phyloP scores from a whole-genome alignment of 2,888 invertebrate species.

The Globia sparganii region DNA sequence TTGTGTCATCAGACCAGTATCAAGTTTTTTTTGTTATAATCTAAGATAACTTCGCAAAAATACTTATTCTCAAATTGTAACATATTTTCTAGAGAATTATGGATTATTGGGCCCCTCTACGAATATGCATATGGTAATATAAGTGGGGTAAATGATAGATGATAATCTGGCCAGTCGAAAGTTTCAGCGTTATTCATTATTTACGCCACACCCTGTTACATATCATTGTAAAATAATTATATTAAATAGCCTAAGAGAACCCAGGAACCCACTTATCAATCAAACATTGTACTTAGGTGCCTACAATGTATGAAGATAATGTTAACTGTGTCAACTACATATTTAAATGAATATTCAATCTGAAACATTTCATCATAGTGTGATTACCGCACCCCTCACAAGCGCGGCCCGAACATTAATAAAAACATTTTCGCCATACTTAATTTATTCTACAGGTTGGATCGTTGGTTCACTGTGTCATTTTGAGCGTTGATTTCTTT shows the following conservation, averaged over 20 bases:
- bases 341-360: slow-evolving; percentile 36
- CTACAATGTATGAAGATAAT: background rate
- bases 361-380: slow-evolving; percentile 18
- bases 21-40: too few relatives aligned
- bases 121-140: too few relatives aligned
- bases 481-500: background rate
- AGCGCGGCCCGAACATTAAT: background rate
- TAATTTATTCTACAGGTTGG: background rate
- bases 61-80: too few relatives aligned
- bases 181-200: too few relatives aligned
- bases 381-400: background rate
- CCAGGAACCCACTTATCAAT: too few relatives aligned
- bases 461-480: background rate
- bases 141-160: too few relatives aligned
- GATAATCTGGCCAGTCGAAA: too few relatives aligned
- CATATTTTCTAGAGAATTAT: too few relatives aligned
- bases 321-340: background rate
- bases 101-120: too few relatives aligned
- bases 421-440: background rate
- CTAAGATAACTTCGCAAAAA: too few relatives aligned
- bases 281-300: background rate
- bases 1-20: too few relatives aligned
- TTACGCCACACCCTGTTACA: too few relatives aligned
- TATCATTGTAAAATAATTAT: background rate
- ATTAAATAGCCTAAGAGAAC: background rate